Conservation (phyloP, 2,888 invertebrate genomes). For the Tholera decimalis region DNA sequence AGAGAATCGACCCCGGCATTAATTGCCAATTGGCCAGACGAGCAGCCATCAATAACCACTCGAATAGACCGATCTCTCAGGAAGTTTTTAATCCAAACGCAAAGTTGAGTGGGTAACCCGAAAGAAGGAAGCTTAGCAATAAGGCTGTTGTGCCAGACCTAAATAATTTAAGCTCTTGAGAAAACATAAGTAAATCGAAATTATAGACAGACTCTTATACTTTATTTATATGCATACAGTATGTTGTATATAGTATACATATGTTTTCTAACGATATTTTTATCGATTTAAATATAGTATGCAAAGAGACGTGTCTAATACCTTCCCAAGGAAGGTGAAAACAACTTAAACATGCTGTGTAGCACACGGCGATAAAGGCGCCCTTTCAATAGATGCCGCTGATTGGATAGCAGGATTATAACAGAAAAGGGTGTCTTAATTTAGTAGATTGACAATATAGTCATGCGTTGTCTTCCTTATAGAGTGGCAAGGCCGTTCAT, state of each 20-base stretch:
- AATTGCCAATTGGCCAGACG: too few species aligned
- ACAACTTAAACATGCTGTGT: constrained; percentile 5
- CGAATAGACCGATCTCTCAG: too few species aligned
- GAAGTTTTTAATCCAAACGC: too few species aligned
- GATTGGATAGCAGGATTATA: constrained; percentile 26
- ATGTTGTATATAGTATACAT: neutral
- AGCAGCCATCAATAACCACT: too few species aligned
- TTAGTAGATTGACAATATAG: constrained; percentile 22
- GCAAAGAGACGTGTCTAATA: neutral
- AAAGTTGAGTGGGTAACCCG: too few species aligned
- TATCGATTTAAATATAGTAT: neutral
- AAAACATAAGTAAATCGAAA: too few species aligned
- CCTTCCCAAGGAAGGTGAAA: neutral
- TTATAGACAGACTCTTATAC: too few species aligned
- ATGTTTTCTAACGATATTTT: neutral
- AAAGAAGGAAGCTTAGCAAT: too few species aligned
- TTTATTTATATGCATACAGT: too few species aligned
- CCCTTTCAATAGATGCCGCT: constrained; percentile 18
- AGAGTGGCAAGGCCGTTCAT: neutral
- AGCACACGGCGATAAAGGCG: constrained; percentile 6
- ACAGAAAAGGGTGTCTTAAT: constrained; percentile 2
- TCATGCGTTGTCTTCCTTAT: neutral
- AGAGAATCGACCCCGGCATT: too few species aligned
- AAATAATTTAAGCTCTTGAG: too few species aligned
- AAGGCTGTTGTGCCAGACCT: too few species aligned